Evolutionary conservation across 2,113 vertebrate species (phyloP), one percentile per base, ranked within the genome.

Genomic region (Toxotes chatareus): DNA sequence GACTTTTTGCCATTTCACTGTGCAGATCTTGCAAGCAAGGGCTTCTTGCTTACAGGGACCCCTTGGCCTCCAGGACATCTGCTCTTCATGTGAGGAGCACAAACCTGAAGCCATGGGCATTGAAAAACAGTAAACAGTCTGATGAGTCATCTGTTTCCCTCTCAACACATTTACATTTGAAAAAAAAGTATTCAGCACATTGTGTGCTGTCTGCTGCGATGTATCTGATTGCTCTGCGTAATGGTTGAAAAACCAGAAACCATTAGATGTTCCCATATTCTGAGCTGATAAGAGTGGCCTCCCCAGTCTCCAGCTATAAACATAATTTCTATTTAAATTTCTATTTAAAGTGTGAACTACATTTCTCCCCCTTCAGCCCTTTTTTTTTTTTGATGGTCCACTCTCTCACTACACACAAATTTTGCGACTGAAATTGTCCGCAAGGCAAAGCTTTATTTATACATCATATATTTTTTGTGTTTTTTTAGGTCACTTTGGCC

Each of bases 1-100:
- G 73, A 76, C 68, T 64, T 70, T 53, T 72, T 70, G 21, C 62
- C 73, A 78, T 84, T 84, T 82, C 75, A 47, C 47, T 80, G 47
- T 55, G 73, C 65, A 78, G 31, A 27, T 27, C 27, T 27, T 27
- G 27, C 27, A 27, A 27, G 27, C 27, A 27, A 27, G 46, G 62
- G 32, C 7, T 47, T 65, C 16, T 40, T 63, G 4, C 68, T 68
- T 55, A 46, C 51, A 72, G 55, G 23, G 21, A 34, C 51, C 23
- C 40, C 47, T 70, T 49, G 42, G 51, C 49, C 71, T 19, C 31
- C 5, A 1, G 38, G 59, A 36, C n/a, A 21, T 47, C 40, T 51
- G 51, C 34, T 70, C 42, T 70, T 9, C 10, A 74, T 38, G 10
- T 7, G 65, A 46, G 27, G 10, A 3, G 4, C 36, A 12, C 5